Percentiles rank a stretch among this genome's conserved stretches.
phyloP scores from a whole-genome alignment of 1,140 invertebrate species.

The Lethrus apterus region DNA sequence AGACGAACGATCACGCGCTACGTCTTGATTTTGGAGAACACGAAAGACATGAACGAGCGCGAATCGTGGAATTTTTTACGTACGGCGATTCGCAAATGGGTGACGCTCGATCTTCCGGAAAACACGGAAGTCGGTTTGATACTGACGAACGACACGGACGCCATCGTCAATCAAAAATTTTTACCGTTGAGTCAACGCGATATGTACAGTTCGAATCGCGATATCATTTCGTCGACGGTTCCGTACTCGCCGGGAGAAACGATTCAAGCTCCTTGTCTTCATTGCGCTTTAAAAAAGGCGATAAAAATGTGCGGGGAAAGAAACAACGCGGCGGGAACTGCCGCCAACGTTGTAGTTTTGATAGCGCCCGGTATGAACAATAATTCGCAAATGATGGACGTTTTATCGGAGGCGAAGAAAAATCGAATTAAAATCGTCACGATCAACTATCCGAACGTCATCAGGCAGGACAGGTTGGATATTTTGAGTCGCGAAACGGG shows the following conservation, averaged over 20 bases:
- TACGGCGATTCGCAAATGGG: conserved; percentile 50
- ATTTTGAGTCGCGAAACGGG: conserved; percentile 42
- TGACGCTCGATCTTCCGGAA: conserved; percentile 45
- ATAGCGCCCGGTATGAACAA: conserved; percentile 45
- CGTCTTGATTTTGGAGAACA: conserved; percentile 49
- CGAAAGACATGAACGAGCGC: conserved; percentile 47
- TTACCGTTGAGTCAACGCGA: conserved; percentile 20
- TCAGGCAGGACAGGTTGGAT: conserved; percentile 39
- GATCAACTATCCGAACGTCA: conserved; percentile 44
- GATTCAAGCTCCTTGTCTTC: conserved; percentile 42
- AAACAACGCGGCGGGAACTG: conserved; percentile 38
- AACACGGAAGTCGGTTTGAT: conserved; percentile 46
- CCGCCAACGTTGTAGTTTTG: conserved; percentile 48
- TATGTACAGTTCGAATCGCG: conserved; percentile 33
- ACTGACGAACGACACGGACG: conserved; percentile 40
- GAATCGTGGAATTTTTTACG: conserved; percentile 54
- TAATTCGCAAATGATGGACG: conserved; percentile 30
- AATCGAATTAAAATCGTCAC: conserved; percentile 42
- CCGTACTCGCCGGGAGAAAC: conserved; percentile 46
- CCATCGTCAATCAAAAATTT: conserved; percentile 32
- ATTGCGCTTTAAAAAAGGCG: conserved; percentile 45
- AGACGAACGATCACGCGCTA: conserved; percentile 44
- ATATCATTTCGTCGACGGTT: conserved; percentile 44
- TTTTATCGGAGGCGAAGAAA: conserved; percentile 35
- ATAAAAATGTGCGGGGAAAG: conserved; percentile 46